A percentile compares a stretch with the other conserved stretches of the same genome.
Conservation (phyloP, 1,140 invertebrate genomes). For the Drosophila serrata region DNA sequence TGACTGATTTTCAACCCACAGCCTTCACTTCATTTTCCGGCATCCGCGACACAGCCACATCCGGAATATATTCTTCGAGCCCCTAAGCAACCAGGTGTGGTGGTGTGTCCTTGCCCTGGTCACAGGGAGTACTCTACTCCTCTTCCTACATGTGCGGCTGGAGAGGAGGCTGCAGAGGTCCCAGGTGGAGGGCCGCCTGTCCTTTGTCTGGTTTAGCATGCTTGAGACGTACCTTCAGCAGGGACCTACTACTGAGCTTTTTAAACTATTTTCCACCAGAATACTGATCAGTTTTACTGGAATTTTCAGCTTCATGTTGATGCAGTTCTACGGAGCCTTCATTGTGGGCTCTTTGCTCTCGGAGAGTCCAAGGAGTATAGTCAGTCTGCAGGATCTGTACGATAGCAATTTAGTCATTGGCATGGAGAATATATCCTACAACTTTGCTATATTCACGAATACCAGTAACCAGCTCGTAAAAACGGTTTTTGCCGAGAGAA, state of each 20-base stretch:
- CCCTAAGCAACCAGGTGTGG: slow-evolving; percentile 85
- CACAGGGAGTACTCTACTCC: slow-evolving; percentile 48
- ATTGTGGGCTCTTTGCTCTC: slow-evolving; percentile 89
- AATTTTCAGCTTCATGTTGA: slow-evolving; percentile 87
- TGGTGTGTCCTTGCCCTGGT: slow-evolving; percentile 60
- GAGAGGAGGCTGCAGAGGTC: slow-evolving; percentile 18
- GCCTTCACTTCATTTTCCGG: slow-evolving; percentile 86
- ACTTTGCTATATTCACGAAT: slow-evolving; percentile 85
- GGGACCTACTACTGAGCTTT: slow-evolving; percentile 61
- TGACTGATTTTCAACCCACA: slow-evolving; percentile 13
- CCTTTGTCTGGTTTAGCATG: slow-evolving; percentile 69
- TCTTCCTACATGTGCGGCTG: slow-evolving; percentile 51
- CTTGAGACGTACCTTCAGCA: slow-evolving; percentile 75
- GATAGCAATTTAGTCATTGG: slow-evolving; percentile 87
- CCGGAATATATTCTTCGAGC: slow-evolving; percentile 86
- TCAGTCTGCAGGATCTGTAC: slow-evolving; percentile 86
- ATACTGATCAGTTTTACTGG: slow-evolving; percentile 86
- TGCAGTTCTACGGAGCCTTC: slow-evolving; percentile 89
- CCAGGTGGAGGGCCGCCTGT: slow-evolving; percentile 27
- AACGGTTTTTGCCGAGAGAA: slow-evolving; percentile 56
- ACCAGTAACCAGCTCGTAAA: slow-evolving; percentile 51
- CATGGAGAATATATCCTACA: slow-evolving; percentile 86
- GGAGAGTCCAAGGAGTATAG: slow-evolving; percentile 87
- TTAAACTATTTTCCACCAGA: slow-evolving; percentile 66
- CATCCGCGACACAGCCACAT: slow-evolving; percentile 86